Conservation (phyloP, 2,888 invertebrate species). For the Microplitis manilae region DNA sequence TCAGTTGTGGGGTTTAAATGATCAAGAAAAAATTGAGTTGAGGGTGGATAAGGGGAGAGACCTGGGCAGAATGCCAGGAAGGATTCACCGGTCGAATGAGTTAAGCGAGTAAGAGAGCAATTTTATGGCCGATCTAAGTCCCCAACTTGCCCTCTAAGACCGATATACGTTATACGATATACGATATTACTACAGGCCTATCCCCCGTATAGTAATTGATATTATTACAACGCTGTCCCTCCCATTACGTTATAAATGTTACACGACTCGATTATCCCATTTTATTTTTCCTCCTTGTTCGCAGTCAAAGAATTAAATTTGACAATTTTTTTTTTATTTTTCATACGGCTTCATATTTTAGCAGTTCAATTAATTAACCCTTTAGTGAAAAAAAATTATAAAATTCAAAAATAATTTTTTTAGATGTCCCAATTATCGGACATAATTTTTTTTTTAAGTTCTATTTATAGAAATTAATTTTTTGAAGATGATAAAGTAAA, state of each 20-base stretch:
- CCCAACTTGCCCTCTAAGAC: constrained; percentile 48
- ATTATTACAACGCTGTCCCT: constrained; percentile 64
- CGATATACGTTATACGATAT: neutral
- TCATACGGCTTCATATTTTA: too few species aligned
- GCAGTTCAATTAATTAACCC: too few species aligned
- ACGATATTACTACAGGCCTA: constrained; percentile 28
- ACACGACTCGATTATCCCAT: constrained; percentile 63
- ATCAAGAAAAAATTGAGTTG: constrained; percentile 22
- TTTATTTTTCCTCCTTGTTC: constrained; percentile 41
- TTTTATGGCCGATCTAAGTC: constrained; percentile 63
- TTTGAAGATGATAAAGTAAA: too few species aligned
- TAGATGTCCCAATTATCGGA: too few species aligned
- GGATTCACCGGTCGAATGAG: neutral
- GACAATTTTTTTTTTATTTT: constrained; percentile 16
- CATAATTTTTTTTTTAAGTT: too few species aligned
- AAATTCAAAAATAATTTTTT: too few species aligned
- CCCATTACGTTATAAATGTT: constrained; percentile 67
- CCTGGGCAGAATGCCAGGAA: too few species aligned
- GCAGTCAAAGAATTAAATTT: neutral
- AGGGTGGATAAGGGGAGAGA: neutral
- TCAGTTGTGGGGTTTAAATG: constrained; percentile 8
- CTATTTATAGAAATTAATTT: too few species aligned
- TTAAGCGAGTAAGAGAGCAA: constrained; percentile 48
- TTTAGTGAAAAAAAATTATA: too few species aligned
- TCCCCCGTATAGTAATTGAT: constrained; percentile 61